phyloP scores from a whole-genome alignment of 2,797 vertebrate species.

The Semotilus atromaculatus region DNA sequence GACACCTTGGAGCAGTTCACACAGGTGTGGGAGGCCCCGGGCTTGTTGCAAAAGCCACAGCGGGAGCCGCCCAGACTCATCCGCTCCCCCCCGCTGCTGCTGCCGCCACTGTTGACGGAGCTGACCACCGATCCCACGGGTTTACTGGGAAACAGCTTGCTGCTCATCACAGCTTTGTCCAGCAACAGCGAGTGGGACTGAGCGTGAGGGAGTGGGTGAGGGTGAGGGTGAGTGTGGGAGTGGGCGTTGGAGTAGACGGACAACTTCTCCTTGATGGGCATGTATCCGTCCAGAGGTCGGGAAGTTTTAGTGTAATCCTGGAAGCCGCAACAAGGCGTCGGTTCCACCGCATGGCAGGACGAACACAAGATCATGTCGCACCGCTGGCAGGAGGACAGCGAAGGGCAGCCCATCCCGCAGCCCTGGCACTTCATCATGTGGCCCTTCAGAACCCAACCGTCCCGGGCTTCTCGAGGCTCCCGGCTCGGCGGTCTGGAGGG shows the following conservation, averaged over 20 bases:
- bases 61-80: constrained; percentile 64
- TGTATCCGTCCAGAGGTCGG: constrained; percentile 79
- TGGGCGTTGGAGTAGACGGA: constrained; percentile 80
- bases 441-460: constrained; percentile 78
- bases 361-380: constrained; percentile 88
- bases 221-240: constrained; percentile 73
- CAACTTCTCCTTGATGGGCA: constrained; percentile 82
- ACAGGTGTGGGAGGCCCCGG: constrained; percentile 91
- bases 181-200: constrained; percentile 70
- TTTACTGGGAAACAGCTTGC: constrained; percentile 81
- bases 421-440: constrained; percentile 86
- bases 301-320: constrained; percentile 80
- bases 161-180: constrained; percentile 78
- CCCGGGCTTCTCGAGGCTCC: constrained; percentile 76
- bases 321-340: constrained; percentile 80
- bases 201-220: constrained; percentile 76
- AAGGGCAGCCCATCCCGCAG: constrained; percentile 84
- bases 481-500: constrained; percentile 78
- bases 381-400: constrained; percentile 85
- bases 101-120: not conserved
- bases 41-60: constrained; percentile 96
- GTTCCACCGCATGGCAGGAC: constrained; percentile 79
- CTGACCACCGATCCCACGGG: constrained; percentile 65
- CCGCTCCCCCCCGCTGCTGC: constrained; percentile 51
- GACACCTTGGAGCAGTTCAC: constrained; percentile 99